Conservation (phyloP, 1,140 invertebrate species). For the Scylla paramamosain region DNA sequence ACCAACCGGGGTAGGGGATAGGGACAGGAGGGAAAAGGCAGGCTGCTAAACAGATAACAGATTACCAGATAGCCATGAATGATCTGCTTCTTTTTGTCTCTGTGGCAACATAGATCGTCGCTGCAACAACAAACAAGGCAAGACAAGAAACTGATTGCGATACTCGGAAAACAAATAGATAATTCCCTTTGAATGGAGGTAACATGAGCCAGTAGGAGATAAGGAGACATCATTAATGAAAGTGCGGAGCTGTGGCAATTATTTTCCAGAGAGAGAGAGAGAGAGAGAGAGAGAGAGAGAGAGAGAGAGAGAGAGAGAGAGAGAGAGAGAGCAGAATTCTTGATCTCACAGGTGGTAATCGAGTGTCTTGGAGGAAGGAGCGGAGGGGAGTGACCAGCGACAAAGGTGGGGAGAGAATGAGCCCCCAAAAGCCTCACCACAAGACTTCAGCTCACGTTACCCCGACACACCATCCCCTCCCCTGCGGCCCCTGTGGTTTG, state of each 20-base stretch:
- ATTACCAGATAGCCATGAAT: background rate
- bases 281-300: constrained; percentile 18
- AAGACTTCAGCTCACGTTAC: background rate
- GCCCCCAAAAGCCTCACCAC: background rate
- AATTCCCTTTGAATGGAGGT: background rate
- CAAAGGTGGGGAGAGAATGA: background rate
- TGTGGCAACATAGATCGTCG: no score
- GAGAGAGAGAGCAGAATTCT: background rate
- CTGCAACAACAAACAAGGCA: no score
- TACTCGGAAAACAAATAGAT: background rate
- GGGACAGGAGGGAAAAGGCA: background rate
- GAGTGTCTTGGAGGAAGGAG: background rate
- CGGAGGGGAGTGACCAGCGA: background rate
- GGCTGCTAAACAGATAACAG: background rate
- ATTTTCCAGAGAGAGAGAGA: background rate
- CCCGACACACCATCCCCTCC: background rate
- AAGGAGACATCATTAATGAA: no score
- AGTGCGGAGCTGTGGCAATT: no score
- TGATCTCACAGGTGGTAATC: background rate
- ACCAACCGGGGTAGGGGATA: background rate
- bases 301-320: constrained; percentile 20
- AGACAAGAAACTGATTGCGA: no score
- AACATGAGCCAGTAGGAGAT: no score
- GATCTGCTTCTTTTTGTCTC: background rate
- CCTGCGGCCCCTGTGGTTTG: background rate